Conservation (phyloP, 2,888 invertebrate species). For the Ormyrus thymus region DNA sequence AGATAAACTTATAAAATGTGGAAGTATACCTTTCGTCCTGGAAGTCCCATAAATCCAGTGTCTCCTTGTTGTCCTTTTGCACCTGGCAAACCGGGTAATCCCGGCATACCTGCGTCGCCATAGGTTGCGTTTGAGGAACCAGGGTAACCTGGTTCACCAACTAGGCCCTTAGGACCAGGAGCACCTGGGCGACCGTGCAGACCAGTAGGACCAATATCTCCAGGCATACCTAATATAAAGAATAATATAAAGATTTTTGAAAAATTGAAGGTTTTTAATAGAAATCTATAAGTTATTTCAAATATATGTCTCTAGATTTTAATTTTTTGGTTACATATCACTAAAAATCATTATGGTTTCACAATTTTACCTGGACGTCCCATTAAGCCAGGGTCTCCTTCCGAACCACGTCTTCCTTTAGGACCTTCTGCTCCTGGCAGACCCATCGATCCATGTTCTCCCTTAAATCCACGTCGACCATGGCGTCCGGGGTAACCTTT, state of each 20-base stretch:
- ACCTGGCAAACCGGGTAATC: conserved; percentile 76
- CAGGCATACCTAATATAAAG: conserved; percentile 68
- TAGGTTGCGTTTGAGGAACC: conserved; percentile 69
- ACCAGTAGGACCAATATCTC: conserved; percentile 72
- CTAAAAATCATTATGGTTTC: neutral
- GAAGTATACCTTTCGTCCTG: conserved; percentile 67
- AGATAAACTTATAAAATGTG: neutral
- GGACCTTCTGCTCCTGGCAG: conserved; percentile 72
- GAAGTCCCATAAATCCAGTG: conserved; percentile 73
- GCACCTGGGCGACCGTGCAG: conserved; percentile 77
- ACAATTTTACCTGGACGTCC: conserved; percentile 75
- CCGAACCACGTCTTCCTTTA: conserved; percentile 73
- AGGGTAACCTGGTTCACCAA: conserved; percentile 76
- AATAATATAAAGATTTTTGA: neutral
- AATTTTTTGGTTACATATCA: no score
- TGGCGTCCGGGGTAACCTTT: conserved; percentile 65
- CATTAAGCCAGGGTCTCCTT: conserved; percentile 76
- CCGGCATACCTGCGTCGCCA: conserved; percentile 78
- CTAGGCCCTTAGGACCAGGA: conserved; percentile 77
- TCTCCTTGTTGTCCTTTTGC: conserved; percentile 78
- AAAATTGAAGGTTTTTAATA: no score
- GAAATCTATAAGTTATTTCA: no score
- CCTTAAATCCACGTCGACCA: conserved; percentile 77
- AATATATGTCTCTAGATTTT: no score
- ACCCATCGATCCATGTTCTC: conserved; percentile 74